Evolutionary conservation across 2,113 vertebrate genomes (phyloP).

Genomic region (Antennarius striatus): DNA sequence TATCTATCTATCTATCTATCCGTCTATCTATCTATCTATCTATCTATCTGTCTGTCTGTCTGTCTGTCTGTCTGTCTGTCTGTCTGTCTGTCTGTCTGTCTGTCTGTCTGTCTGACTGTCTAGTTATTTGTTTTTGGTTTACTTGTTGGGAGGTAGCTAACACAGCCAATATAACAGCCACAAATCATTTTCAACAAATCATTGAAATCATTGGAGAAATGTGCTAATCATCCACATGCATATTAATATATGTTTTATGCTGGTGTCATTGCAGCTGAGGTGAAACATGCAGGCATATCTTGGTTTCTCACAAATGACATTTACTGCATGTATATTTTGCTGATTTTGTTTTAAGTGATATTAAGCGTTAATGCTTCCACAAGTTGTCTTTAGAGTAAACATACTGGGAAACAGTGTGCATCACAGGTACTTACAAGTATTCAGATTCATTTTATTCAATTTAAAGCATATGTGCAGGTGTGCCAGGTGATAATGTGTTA

Average conservation of each 20-base stretch:
- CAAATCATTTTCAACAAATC: background rate
- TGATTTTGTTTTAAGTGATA: too few species aligned
- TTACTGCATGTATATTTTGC: too few species aligned
- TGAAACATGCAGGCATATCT: background rate
- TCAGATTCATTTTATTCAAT: background rate
- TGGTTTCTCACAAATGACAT: background rate
- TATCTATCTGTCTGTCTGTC: too few species aligned
- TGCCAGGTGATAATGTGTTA: background rate
- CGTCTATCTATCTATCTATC: too few species aligned
- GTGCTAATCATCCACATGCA: background rate
- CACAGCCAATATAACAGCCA: too few species aligned
- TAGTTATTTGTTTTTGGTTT: background rate
- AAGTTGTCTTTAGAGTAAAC: background rate
- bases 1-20: too few species aligned
- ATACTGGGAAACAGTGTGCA: background rate
- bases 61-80: too few species aligned
- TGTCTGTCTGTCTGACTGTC: too few species aligned
- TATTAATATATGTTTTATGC: background rate
- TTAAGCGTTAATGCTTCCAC: too few species aligned
- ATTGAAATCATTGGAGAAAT: background rate
- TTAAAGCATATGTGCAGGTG: background rate
- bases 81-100: too few species aligned
- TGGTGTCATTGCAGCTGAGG: constrained; percentile 6
- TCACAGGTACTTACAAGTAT: background rate
- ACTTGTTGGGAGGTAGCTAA: background rate